These are phyloP conservation scores for Lophochroa leadbeateri DNA, from an alignment of 2,113 vertebrate species.

Conservation along the genomic window DNA sequence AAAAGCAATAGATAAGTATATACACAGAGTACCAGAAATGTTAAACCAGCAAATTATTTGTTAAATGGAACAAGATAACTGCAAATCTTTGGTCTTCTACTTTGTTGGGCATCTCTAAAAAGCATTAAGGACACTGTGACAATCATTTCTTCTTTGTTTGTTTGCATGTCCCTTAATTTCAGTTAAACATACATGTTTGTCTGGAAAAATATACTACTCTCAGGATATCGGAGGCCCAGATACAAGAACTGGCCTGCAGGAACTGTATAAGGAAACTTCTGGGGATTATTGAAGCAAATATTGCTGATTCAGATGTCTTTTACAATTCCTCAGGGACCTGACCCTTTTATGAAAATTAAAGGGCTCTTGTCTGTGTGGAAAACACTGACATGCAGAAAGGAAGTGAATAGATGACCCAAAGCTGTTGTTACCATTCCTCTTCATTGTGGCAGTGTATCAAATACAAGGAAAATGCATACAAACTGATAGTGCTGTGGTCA, in stretches of 20 bases:
- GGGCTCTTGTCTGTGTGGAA: neutral
- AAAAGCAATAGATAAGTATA: neutral
- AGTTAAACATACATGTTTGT: neutral
- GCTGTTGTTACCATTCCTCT: neutral
- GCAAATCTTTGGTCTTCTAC: neutral
- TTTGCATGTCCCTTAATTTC: neutral
- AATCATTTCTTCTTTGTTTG: neutral
- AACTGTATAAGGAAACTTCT: neutral
- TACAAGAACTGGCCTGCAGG: neutral
- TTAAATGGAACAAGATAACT: neutral
- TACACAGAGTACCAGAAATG: neutral
- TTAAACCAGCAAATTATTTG: neutral
- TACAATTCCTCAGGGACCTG: neutral
- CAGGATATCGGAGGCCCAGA: neutral
- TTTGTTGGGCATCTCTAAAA: neutral
- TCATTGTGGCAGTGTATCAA: neutral
- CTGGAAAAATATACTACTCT: neutral
- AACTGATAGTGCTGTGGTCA: neutral
- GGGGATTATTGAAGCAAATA: neutral
- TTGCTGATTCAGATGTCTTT: neutral
- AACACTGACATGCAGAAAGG: neutral
- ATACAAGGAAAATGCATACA: neutral
- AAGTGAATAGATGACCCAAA: neutral
- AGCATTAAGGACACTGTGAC: neutral
- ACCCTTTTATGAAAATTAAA: slow-evolving; percentile 41